phyloP scores from a whole-genome alignment of 1,140 invertebrate species.

The Drosophila kikkawai region DNA sequence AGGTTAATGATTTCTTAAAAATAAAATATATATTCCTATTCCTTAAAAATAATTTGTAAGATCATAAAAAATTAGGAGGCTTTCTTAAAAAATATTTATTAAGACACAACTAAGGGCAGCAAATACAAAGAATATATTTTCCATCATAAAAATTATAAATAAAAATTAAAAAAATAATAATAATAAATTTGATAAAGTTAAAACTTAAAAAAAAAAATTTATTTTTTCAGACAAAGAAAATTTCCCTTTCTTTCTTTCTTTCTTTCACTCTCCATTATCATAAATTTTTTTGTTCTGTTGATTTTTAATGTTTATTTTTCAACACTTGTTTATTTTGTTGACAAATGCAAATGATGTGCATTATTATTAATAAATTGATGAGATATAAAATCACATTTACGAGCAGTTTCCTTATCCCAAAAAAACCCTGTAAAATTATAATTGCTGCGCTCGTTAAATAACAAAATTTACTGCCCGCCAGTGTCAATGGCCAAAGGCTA shows the following conservation, averaged over 20 bases:
- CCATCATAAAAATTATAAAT: no score
- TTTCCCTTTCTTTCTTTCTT: background rate
- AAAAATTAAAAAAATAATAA: no score
- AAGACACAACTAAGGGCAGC: no score
- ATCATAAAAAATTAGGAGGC: no score
- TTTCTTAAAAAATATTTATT: no score
- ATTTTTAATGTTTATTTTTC: background rate
- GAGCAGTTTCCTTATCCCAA: conserved; percentile 31
- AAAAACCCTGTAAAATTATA: conserved; percentile 19
- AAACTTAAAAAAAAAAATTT: no score
- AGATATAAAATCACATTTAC: conserved; percentile 37
- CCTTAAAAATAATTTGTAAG: no score
- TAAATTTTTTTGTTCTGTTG: background rate
- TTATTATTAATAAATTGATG: conserved; percentile 36
- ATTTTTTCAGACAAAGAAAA: no score
- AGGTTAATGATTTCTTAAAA: no score
- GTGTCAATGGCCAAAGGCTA: conserved; percentile 46
- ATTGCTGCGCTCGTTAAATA: conserved; percentile 32
- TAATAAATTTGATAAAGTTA: no score
- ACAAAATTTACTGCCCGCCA: conserved; percentile 31
- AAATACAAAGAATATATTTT: no score
- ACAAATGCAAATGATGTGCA: conserved; percentile 17
- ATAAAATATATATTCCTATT: no score
- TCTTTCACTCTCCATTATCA: background rate
- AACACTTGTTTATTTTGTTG: background rate